Evolutionary conservation across 2,797 vertebrate genomes (phyloP), one percentile per base, ranked within the genome.

Genomic region (Enteromius mattozi): DNA sequence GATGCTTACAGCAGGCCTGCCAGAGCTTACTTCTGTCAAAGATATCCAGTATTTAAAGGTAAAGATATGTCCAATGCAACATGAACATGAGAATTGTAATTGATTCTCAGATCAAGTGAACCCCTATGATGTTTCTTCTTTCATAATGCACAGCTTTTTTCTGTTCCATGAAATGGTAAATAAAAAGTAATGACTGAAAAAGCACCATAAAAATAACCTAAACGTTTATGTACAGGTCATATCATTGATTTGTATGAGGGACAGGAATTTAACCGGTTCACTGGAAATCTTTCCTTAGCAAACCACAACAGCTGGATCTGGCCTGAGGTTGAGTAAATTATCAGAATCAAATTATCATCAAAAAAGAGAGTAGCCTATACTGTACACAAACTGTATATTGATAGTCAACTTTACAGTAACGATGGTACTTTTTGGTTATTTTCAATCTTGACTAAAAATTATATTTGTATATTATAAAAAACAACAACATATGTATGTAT

Each of bases 41-140:
- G 98, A 99, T 90, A 99, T 99, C 91, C 98, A 99, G 92, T 99
- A 99, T 94, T 94, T 99, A 92, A 99, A 99, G 97, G 98, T 99
- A 95, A 87, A 30, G 79, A 85, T 7, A 83, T 24, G 21, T 8
- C 13, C 61, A 30, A 13, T 16, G 14, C 27, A 65, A 33, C 14
- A 33, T 30, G 24, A 63, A 63, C 30, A 30, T 17, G 61, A 17
- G 14, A 65, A 33, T 6, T 63, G 27, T 30, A 63, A 63, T 65
- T 65, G 2, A 33, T 33, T 30, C 5, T 65, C 5, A 63, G 13
- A 30, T 63, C 30, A 14, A 63, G 14, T 65, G 14, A 33, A 63
- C 13, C 14, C 24, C 16, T 63, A 30, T 16, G 24, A 63, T 4
- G 6, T 65, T 30, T 33, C 14, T 1, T 63, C 59, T 30, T 63